Percentiles rank a stretch among this genome's conserved stretches.
These are phyloP conservation scores for Mylabris sibirica DNA, from an alignment of 2,888 invertebrate species.

Conservation along the genomic window DNA sequence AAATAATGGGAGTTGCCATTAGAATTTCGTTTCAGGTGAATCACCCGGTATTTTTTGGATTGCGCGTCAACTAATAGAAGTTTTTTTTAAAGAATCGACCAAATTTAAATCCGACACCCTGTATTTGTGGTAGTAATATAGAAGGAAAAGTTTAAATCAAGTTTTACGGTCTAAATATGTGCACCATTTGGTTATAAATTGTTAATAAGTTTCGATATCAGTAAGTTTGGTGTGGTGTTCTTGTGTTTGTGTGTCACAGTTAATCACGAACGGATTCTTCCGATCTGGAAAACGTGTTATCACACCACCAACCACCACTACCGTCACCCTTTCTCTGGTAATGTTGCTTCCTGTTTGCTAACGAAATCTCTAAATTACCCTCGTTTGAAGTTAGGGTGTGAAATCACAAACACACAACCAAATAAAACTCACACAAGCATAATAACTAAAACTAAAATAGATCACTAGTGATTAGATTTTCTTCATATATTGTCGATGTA, in stretches of 20 bases:
- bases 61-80: too few species aligned
- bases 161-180: not conserved
- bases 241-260: constrained; percentile 31
- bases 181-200: constrained; percentile 5
- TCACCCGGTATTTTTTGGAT: too few species aligned
- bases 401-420: not conserved
- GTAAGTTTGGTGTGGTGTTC: constrained; percentile 24
- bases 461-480: not conserved
- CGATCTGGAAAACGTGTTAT: constrained; percentile 41
- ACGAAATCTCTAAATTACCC: constrained; percentile 29
- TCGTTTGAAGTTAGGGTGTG: constrained; percentile 1
- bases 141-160: too few species aligned
- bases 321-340: constrained; percentile 47
- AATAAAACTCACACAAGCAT: not conserved
- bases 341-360: constrained; percentile 45
- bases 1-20: too few species aligned
- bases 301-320: constrained; percentile 27
- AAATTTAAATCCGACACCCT: too few species aligned
- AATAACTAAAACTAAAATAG: not conserved
- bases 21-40: too few species aligned
- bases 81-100: too few species aligned
- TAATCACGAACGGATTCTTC: constrained; percentile 48
- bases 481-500: not conserved
- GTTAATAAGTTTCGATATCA: constrained; percentile 32
- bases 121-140: too few species aligned